Evolutionary conservation across 2,113 vertebrate genomes (phyloP).

Genomic region (Eonycteris spelaea): DNA sequence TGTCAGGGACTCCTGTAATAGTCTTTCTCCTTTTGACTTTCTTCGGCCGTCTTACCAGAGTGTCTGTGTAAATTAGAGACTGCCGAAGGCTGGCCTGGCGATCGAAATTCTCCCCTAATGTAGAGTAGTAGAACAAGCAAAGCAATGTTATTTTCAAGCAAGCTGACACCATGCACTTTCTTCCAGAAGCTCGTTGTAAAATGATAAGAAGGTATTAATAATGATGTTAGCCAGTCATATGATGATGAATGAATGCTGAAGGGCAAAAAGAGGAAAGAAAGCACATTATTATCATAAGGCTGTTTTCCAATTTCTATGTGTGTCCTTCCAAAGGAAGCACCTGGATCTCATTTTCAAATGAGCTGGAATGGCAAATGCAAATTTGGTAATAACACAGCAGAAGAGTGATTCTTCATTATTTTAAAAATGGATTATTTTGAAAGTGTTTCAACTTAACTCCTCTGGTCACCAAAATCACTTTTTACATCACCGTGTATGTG

Average conservation of each 20-base stretch:
- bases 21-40: conserved; percentile 99
- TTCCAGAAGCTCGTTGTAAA: conserved; percentile 84
- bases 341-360: conserved; percentile 6
- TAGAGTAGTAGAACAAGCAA: conserved; percentile 93
- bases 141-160: conserved; percentile 91
- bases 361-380: not conserved
- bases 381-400: not conserved
- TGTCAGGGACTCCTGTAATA: conserved; percentile 99
- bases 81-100: conserved; percentile 98
- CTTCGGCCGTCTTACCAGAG: conserved; percentile 97
- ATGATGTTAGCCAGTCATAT: conserved; percentile 86
- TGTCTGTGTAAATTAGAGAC: conserved; percentile 98
- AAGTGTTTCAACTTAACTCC: not conserved
- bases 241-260: conserved; percentile 76
- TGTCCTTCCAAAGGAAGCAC: conserved; percentile 16
- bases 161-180: conserved; percentile 85
- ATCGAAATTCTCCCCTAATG: conserved; percentile 99
- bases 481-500: not conserved
- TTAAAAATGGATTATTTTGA: not conserved
- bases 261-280: conserved; percentile 57
- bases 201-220: conserved; percentile 87
- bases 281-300: conserved; percentile 79
- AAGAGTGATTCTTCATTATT: not conserved
- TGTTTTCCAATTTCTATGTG: conserved; percentile 54
- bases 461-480: not conserved